Conservation (phyloP, 2,888 invertebrate species). For the Drosophila greeni region DNA sequence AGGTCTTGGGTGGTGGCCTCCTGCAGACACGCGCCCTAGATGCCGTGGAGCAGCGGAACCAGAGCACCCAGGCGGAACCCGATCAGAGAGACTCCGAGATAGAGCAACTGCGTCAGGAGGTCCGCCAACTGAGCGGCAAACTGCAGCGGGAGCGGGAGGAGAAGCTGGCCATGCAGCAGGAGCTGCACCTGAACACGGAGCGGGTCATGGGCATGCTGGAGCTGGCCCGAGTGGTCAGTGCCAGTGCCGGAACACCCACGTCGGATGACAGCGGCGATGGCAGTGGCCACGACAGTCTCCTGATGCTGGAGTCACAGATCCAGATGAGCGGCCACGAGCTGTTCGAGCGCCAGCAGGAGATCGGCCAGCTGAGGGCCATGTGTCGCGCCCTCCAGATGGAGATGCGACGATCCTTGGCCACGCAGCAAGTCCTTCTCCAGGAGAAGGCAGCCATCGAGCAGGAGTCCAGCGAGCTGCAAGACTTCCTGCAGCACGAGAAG, state of each 20-base stretch:
- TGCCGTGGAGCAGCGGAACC: slow-evolving; percentile 80
- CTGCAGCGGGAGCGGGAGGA: slow-evolving; percentile 86
- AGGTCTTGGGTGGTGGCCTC: slow-evolving; percentile 83
- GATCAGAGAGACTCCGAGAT: slow-evolving; percentile 83
- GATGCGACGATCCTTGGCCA: slow-evolving; percentile 83
- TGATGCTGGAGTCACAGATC: slow-evolving; percentile 87
- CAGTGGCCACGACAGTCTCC: slow-evolving; percentile 85
- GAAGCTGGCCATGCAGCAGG: slow-evolving; percentile 86
- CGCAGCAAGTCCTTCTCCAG: slow-evolving; percentile 84
- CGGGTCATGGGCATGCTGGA: slow-evolving; percentile 83
- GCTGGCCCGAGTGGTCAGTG: slow-evolving; percentile 75
- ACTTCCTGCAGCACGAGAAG: slow-evolving; percentile 92
- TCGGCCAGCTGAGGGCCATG: slow-evolving; percentile 84
- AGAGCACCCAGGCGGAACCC: slow-evolving; percentile 81
- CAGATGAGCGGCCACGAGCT: slow-evolving; percentile 87
- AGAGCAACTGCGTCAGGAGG: slow-evolving; percentile 82
- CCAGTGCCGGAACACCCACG: slow-evolving; percentile 78
- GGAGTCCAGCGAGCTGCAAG: slow-evolving; percentile 90
- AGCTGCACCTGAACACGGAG: slow-evolving; percentile 86
- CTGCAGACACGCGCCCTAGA: slow-evolving; percentile 75
- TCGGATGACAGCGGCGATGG: slow-evolving; percentile 77
- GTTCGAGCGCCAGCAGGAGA: slow-evolving; percentile 87
- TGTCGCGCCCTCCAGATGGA: slow-evolving; percentile 86
- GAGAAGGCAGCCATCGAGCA: slow-evolving; percentile 88
- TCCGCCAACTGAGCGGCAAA: slow-evolving; percentile 81